Base-by-base conservation (phyloP, 2,113 vertebrate species). In the Arizona elegans region DNA sequence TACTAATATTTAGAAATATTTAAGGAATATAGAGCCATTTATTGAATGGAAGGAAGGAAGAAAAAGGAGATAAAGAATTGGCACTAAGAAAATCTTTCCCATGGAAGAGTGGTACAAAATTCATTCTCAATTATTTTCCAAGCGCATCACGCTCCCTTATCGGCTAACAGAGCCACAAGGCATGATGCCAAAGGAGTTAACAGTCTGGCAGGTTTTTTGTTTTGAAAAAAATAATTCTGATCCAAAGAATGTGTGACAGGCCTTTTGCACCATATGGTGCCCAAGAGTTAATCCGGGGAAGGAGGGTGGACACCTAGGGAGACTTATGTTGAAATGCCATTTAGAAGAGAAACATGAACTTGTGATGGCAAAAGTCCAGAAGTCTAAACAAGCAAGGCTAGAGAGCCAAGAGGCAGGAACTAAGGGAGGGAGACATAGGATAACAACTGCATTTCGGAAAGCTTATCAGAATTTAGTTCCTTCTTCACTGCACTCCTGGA, bases 201-300 rank as follows among this genome's bases (percentile, higher is more conserved):
- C 93, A 92, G 95, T 95, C 95, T 97, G 97, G 97, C 97, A 97
- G 47, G 54, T 12, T 19, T 58, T 52, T 70, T 47, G 43, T n/a
- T 10, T 10, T 10, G 2, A 11, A 43, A 47, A 55, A 8, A 50
- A 21, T 23, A 26, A 95, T 94, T 12, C 87, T 92, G 96, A 94
- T 94, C 94, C 96, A 52, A 92, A 17, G 59, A 87, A 94, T 12
- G 55, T 96, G 93, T 1, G n/a, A 96, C 94, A 90, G 96, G 94
- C 96, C 97, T 96, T 96, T 97, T 96, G 97, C 87, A 93, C 98
- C 98, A 97, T 98, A 98, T 98, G 98, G 96, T 95, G 96, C 96
- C 90, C 96, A 96, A 95, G 96, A 97, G 50, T 97, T 97, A 97
- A 97, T 98, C 96, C 86, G 33, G 95, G 97, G 96, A 95, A 97